Evolutionary conservation across 2,113 vertebrate species (phyloP).

Genomic region (Epinephelus cyanopodus): DNA sequence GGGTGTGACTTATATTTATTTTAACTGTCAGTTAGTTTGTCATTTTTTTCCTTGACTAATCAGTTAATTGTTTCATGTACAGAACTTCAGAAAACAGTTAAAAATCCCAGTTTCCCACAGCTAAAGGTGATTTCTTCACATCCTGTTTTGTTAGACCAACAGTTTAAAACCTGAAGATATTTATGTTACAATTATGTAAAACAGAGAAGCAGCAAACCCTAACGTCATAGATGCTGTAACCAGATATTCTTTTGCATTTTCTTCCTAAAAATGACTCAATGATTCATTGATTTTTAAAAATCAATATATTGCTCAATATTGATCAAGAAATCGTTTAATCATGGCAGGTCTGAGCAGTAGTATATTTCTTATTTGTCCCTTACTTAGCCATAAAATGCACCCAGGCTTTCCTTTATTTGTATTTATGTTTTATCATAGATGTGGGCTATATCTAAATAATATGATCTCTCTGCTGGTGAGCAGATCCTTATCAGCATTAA

Average conservation of each 20-base stretch:
- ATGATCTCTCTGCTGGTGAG: background rate
- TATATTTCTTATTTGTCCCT: background rate
- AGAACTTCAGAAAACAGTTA: background rate
- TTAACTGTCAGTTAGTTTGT: no score
- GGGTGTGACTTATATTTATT: background rate
- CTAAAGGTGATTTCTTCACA: background rate
- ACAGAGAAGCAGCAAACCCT: background rate
- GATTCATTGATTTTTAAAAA: background rate
- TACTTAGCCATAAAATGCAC: background rate
- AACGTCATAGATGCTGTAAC: background rate
- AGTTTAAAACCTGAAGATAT: background rate
- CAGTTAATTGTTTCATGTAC: background rate
- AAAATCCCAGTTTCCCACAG: background rate
- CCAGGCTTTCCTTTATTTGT: background rate
- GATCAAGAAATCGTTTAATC: background rate
- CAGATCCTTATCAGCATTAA: background rate
- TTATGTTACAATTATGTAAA: background rate
- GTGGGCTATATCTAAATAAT: background rate
- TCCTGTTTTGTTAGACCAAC: background rate
- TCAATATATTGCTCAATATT: background rate
- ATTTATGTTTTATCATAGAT: background rate
- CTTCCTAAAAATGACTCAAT: background rate
- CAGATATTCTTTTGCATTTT: background rate
- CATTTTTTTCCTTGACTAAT: background rate
- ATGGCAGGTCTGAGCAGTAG: background rate